A percentile compares a stretch with the other conserved stretches of the same genome.
These are phyloP conservation scores for Pogona vitticeps DNA, from an alignment of 2,113 vertebrate genomes.

Conservation along the genomic window DNA sequence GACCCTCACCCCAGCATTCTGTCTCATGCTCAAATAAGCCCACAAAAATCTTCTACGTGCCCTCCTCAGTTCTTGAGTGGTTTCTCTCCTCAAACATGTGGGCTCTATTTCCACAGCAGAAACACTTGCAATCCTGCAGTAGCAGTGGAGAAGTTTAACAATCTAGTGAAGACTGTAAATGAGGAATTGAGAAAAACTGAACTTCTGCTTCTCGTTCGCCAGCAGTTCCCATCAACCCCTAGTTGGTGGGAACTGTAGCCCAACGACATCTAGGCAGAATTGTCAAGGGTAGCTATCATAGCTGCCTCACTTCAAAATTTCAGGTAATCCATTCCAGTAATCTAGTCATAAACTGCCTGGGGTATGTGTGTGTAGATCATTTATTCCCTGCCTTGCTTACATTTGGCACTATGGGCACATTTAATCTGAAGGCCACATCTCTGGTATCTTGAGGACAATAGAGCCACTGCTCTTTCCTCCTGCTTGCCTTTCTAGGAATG, in stretches of 20 bases:
- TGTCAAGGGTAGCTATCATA: too few species aligned
- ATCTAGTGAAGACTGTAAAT: not conserved
- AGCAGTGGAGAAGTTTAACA: not conserved
- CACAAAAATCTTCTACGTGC: not conserved
- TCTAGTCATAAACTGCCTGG: too few species aligned
- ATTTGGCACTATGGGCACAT: too few species aligned
- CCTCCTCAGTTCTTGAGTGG: not conserved
- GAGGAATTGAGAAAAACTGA: not conserved
- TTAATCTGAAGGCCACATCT: not conserved
- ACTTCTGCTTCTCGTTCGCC: not conserved
- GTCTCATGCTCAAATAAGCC: rapidly evolving
- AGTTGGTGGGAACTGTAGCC: not conserved
- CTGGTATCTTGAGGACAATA: not conserved
- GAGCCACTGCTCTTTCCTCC: not conserved
- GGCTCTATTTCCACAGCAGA: not conserved
- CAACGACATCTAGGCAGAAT: not conserved
- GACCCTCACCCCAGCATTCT: not conserved
- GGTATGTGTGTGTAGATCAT: too few species aligned
- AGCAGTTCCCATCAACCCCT: not conserved
- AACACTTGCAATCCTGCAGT: not conserved
- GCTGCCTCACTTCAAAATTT: too few species aligned
- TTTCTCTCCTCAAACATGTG: not conserved
- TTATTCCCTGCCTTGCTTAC: too few species aligned
- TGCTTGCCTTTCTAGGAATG: not conserved
- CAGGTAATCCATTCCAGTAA: too few species aligned